These are phyloP conservation scores for Conops quadrifasciatus DNA, from an alignment of 2,888 invertebrate genomes.

Conservation along the genomic window DNA sequence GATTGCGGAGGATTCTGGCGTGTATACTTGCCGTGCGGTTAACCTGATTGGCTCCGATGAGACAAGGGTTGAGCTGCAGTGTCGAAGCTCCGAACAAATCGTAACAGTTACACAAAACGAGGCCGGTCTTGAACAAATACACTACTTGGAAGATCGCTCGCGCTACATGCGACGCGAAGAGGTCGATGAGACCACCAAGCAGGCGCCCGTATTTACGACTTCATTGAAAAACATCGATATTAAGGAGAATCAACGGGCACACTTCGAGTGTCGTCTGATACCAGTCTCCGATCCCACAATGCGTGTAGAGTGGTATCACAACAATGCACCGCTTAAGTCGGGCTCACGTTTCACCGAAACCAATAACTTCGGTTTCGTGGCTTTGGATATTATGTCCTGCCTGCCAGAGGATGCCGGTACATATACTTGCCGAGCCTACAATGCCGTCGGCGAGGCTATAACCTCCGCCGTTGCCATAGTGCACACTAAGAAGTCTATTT, in stretches of 20 bases:
- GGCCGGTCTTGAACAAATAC: conserved; percentile 87
- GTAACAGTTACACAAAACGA: conserved; percentile 88
- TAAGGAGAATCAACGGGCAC: conserved; percentile 93
- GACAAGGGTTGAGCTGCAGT: conserved; percentile 76
- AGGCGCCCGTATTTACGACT: conserved; percentile 92
- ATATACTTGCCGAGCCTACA: conserved; percentile 93
- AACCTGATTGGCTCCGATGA: conserved; percentile 91
- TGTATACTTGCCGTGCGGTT: conserved; percentile 92
- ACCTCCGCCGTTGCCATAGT: conserved; percentile 88
- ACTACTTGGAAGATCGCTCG: conserved; percentile 85
- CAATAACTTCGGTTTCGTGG: conserved; percentile 97
- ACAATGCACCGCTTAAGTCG: conserved; percentile 87
- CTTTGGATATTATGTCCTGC: conserved; percentile 93
- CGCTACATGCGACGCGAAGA: conserved; percentile 79
- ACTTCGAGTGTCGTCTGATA: conserved; percentile 92
- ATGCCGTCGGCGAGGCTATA: conserved; percentile 90
- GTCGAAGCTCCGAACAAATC: conserved; percentile 81
- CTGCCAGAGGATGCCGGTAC: conserved; percentile 96
- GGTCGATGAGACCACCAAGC: conserved; percentile 84
- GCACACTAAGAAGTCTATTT: conserved; percentile 85
- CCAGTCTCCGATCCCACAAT: conserved; percentile 93
- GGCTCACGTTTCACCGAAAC: conserved; percentile 96
- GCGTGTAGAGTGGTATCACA: conserved; percentile 96
- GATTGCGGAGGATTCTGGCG: conserved; percentile 94
- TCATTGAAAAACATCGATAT: conserved; percentile 91